Conservation (phyloP, 2,888 invertebrate genomes). For the Scaptomyza cyrtandrae region DNA sequence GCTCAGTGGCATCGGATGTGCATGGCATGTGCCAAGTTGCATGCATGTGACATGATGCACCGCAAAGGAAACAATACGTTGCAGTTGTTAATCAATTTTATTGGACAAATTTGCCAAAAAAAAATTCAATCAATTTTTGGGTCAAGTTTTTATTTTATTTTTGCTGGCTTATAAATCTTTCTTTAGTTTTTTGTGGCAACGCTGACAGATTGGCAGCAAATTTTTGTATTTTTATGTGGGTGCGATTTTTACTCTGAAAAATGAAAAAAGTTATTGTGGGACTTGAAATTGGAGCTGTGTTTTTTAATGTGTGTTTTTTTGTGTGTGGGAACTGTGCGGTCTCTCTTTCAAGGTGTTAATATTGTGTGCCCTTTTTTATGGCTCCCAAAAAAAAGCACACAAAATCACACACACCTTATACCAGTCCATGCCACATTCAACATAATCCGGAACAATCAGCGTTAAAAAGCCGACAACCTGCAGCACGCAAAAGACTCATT, state of each 20-base stretch:
- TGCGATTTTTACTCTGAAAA: conserved; percentile 59
- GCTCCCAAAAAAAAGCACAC: conserved; percentile 2
- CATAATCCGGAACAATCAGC: conserved; percentile 66
- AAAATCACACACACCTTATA: not conserved
- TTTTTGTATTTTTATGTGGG: conserved; percentile 38
- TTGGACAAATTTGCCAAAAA: conserved; percentile 21
- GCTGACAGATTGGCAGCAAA: conserved; percentile 49
- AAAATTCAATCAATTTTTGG: conserved; percentile 56
- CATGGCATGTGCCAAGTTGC: conserved; percentile 9
- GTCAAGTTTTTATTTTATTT: conserved; percentile 6
- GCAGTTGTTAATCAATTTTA: conserved; percentile 28
- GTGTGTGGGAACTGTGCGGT: conserved; percentile 43
- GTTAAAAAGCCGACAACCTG: conserved; percentile 65
- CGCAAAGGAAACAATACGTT: not conserved
- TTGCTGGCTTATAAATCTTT: conserved; percentile 33
- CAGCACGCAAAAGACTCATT: conserved; percentile 64
- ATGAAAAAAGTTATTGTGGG: conserved; percentile 39
- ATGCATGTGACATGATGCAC: conserved; percentile 2
- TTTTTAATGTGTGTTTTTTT: not conserved
- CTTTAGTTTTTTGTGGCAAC: not conserved
- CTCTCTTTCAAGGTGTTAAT: conserved; percentile 59
- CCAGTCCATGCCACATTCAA: not conserved
- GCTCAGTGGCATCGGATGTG: conserved; percentile 20
- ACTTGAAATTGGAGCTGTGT: conserved; percentile 1
- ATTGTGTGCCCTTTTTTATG: conserved; percentile 46